phyloP scores from a whole-genome alignment of 2,113 vertebrate species.

The Candoia aspera region DNA sequence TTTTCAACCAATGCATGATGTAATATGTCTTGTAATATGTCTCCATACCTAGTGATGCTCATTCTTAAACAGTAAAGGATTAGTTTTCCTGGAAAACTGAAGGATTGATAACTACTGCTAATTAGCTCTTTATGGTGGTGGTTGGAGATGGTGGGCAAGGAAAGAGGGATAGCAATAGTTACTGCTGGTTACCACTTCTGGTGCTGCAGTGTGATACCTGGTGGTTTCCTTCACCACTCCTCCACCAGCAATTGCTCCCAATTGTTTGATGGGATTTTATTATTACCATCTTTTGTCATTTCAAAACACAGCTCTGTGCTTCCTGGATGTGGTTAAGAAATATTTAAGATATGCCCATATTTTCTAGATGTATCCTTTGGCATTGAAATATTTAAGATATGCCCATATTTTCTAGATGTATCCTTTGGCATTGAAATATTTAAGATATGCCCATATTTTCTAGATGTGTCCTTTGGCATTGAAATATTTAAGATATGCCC shows the following conservation, averaged over 20 bases:
- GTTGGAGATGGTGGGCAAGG: not conserved
- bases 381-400: too few relatives aligned
- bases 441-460: too few relatives aligned
- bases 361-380: not conserved
- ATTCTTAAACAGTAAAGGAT: not conserved
- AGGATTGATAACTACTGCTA: not conserved
- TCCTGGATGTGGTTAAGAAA: not conserved
- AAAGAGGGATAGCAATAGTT: not conserved
- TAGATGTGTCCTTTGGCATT: too few relatives aligned
- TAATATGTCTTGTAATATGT: not conserved
- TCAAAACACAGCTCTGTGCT: not conserved
- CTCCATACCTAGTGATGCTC: not conserved
- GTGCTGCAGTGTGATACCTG: not conserved
- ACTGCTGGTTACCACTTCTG: not conserved
- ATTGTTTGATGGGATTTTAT: not conserved
- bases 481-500: too few relatives aligned
- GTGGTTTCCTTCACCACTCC: not conserved
- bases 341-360: not conserved
- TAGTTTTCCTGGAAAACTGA: not conserved
- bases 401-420: too few relatives aligned
- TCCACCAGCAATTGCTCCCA: not conserved
- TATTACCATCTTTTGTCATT: not conserved
- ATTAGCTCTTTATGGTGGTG: not conserved
- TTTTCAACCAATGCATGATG: not conserved
- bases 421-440: too few relatives aligned